Base-by-base conservation (phyloP, 2,113 vertebrate genomes). In the Apodemus speciosus region DNA sequence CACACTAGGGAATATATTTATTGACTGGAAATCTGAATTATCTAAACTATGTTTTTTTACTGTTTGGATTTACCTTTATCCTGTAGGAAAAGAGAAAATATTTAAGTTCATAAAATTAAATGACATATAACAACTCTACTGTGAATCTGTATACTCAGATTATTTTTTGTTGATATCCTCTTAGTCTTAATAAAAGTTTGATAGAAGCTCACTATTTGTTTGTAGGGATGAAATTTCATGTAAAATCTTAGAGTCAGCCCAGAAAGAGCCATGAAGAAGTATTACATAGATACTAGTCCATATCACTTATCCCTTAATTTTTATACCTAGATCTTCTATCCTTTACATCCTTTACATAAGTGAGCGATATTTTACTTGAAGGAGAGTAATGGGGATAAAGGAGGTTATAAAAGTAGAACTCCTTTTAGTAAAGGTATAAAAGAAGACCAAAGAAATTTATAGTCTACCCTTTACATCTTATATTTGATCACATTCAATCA, bases 21-120 rank as follows among this genome's bases (percentile, higher is more conserved):
- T 30, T 49, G n/a, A 30, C 9, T 38, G 6, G 68, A 38, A 68
- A 23, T 81, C 43, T 71, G 21, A 62, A 66, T 76, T 10, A n/a
- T 79, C 25, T 88, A 79, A 25, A 20, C 35, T 86, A 23, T 85
- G 77, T 11, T 6, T 85, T 2, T 64, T 15, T 51, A 13, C 20
- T 80, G 53, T n/a, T n/a, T 58, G 35, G 32, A 2, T 35, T 62
- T 53, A 68, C 51, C 83, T 91, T 90, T 86, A 89, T 71, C 14
- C 13, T 32, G 27, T 43, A 30, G 5, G 20, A 79, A 32, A 80
- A 94, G 23, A 84, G 13, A 73, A 75, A 77, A 76, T 71, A 69
- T 46, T 72, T 15, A 87, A 49, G 4, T 92, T 76, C 49, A 75
- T 81, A 94, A 66, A 84, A 43, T 83, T 84, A 72, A 92, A 87